A percentile compares a stretch with the other conserved stretches of the same genome.
Evolutionary conservation across 2,113 vertebrate genomes (phyloP).

Genomic region (Trachemys scripta): DNA sequence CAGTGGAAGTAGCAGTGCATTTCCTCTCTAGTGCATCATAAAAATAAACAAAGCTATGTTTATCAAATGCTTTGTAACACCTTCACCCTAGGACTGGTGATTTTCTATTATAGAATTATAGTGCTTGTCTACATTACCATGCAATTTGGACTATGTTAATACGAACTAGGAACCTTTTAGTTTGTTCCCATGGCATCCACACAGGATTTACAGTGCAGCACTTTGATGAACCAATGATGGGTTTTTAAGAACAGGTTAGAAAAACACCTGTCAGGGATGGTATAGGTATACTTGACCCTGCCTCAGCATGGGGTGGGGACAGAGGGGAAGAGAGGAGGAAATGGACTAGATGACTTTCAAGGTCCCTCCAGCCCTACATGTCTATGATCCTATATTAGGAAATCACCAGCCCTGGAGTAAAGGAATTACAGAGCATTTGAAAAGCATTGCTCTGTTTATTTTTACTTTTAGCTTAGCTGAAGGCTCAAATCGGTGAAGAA

Average conservation of each 20-base stretch:
- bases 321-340: neutral
- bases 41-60: neutral
- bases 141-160: neutral
- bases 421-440: neutral
- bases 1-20: neutral
- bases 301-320: accelerated
- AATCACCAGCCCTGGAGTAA: neutral
- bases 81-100: neutral
- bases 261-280: neutral
- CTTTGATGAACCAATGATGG: neutral
- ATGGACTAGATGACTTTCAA: neutral
- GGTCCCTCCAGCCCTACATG: neutral
- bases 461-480: neutral
- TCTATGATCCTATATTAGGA: neutral
- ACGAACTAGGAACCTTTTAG: neutral
- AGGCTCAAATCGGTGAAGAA: neutral
- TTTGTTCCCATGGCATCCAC: neutral
- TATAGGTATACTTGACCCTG: neutral
- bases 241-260: neutral
- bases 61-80: neutral
- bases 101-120: neutral
- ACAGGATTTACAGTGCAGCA: neutral
- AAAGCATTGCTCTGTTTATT: neutral
- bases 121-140: neutral
- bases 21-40: neutral